Evolutionary conservation across 2,113 vertebrate species (phyloP), one percentile per base, ranked within the genome.

Genomic region (Carassius gibelio): DNA sequence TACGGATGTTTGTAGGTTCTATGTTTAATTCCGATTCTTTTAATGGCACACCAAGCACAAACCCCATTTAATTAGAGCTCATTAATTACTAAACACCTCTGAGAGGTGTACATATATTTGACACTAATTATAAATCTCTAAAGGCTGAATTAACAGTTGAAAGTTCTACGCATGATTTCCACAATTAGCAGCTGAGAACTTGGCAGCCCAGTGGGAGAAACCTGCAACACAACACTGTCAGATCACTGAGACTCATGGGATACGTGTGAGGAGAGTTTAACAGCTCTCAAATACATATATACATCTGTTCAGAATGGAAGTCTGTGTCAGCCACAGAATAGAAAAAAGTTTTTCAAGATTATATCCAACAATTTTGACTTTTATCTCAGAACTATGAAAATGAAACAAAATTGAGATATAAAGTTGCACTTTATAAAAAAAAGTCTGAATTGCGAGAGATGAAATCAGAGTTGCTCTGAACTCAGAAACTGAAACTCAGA

Each of bases 181-280:
- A 55, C 26, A 34, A 75, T 50, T 50, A 72, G 55, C 36, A 80
- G 26, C 34, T 5, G 78, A 81, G 74, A 21, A 21, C 50, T 55
- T 55, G 75, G 50, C 75, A 76, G 14, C 23, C 57, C 26, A 55
- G 4, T 71, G 71, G 59, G 64, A 82, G 69, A 38, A 76, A 75
- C 21, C 72, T 81, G 78, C n/a, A 26, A 66, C 45, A 14, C 10
- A 62, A 64, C 23, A 8, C 52, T 72, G 62, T 82, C 66, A 85
- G 71, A 85, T 75, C 52, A 30, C 50, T 19, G 45, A 75, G 50
- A 68, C 77, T 50, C 42, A 15, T 64, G 87, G 79, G 71, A 88
- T 64, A 62, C 66, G 21, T 71, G 26, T 23, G 26, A 79, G 74
- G 45, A 30, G 48, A 84, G 7, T 61, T 61, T 19, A n/a, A 2